Percentiles rank a stretch among this genome's conserved stretches.
Conservation (phyloP, 2,797 vertebrate species). For the Lindbergichthys nudifrons region DNA sequence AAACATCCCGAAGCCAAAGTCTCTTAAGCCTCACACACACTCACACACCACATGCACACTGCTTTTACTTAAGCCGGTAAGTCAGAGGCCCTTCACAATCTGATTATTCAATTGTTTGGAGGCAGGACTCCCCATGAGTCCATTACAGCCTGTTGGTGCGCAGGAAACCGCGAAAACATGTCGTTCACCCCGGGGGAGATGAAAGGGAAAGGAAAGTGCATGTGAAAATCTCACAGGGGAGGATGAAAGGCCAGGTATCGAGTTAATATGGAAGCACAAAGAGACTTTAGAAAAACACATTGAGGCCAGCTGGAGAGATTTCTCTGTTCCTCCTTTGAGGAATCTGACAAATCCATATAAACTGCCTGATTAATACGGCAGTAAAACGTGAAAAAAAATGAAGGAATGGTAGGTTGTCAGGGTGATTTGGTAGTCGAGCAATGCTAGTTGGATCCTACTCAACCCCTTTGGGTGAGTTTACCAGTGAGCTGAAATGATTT, state of each 20-base stretch:
- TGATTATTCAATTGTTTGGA: slow-evolving; percentile 69
- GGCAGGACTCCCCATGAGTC: slow-evolving; percentile 52
- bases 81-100: slow-evolving; percentile 49
- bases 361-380: slow-evolving; percentile 33
- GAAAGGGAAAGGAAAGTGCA: slow-evolving; percentile 51
- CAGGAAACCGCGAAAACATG: slow-evolving; percentile 61
- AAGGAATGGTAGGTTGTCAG: neutral
- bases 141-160: slow-evolving; percentile 44
- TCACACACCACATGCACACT: slow-evolving; percentile 6
- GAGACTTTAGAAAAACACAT: slow-evolving; percentile 36
- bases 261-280: slow-evolving; percentile 45
- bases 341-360: slow-evolving; percentile 53
- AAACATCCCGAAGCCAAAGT: slow-evolving; percentile 33
- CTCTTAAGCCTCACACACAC: slow-evolving; percentile 12
- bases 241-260: slow-evolving; percentile 50
- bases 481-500: neutral
- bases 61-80: slow-evolving; percentile 65
- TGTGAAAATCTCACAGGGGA: slow-evolving; percentile 16
- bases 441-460: neutral
- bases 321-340: slow-evolving; percentile 22
- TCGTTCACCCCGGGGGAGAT: slow-evolving; percentile 49
- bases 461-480: neutral
- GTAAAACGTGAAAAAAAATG: slow-evolving; percentile 8
- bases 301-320: slow-evolving; percentile 21
- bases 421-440: slow-evolving; percentile 13